phyloP scores from a whole-genome alignment of 2,797 vertebrate species.

The Danio kyathit region DNA sequence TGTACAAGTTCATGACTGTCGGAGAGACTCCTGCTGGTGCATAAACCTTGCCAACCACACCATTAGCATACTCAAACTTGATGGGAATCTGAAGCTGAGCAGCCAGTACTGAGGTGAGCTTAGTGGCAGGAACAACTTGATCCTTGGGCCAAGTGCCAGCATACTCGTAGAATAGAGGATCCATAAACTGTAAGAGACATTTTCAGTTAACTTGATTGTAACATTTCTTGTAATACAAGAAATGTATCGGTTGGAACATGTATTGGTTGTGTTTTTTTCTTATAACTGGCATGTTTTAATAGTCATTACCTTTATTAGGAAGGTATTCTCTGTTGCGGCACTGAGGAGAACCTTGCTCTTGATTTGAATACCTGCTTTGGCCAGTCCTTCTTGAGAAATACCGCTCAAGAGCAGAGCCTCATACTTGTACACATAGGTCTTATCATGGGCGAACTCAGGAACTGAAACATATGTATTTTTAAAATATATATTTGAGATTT shows the following conservation, averaged over 20 bases:
- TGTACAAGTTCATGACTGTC: conserved; percentile 73
- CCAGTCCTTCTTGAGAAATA: conserved; percentile 79
- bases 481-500: background rate
- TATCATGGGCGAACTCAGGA: conserved; percentile 72
- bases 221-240: background rate
- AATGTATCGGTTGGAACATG: background rate
- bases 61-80: conserved; percentile 76
- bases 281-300: background rate
- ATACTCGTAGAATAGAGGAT: conserved; percentile 71
- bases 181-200: conserved; percentile 65
- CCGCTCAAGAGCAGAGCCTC: conserved; percentile 75
- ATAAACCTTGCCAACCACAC: conserved; percentile 71
- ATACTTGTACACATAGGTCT: conserved; percentile 80
- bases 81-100: conserved; percentile 69
- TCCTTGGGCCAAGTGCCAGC: conserved; percentile 72
- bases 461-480: conserved; percentile 59
- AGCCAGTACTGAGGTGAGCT: conserved; percentile 69
- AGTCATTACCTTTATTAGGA: conserved; percentile 79
- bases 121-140: conserved; percentile 68
- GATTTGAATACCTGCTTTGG: conserved; percentile 82
- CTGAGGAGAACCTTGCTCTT: conserved; percentile 81
- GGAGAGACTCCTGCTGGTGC: conserved; percentile 67
- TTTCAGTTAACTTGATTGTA: background rate
- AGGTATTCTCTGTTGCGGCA: conserved; percentile 68
- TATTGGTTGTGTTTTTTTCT: background rate